These are phyloP conservation scores for Tridacna crocea DNA, from an alignment of 2,888 invertebrate species.

Conservation along the genomic window DNA sequence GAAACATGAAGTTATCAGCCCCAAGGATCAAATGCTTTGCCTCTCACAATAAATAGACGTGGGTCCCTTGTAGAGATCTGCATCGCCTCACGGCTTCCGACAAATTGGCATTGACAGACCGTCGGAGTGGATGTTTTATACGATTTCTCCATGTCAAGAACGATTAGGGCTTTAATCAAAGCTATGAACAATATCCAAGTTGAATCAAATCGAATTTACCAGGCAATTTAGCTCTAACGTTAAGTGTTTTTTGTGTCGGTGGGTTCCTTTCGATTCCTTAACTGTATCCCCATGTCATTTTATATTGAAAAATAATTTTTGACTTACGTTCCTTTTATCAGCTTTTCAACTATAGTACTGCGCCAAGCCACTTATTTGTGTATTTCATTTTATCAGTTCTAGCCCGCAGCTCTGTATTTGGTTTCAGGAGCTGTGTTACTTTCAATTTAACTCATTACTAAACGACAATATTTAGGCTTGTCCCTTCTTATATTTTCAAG, in stretches of 20 bases:
- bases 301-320: background rate
- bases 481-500: too few relatives aligned
- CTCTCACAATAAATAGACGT: conserved; percentile 50
- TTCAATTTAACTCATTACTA: too few relatives aligned
- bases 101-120: conserved; percentile 61
- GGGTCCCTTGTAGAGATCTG: conserved; percentile 39
- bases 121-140: conserved; percentile 63
- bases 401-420: too few relatives aligned
- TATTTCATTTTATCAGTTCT: too few relatives aligned
- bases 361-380: too few relatives aligned
- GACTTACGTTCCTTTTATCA: too few relatives aligned
- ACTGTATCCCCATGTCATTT: background rate
- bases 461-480: too few relatives aligned
- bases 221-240: conserved; percentile 53
- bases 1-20: conserved; percentile 59
- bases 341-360: too few relatives aligned
- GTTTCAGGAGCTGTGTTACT: too few relatives aligned
- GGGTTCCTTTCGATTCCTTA: conserved; percentile 1
- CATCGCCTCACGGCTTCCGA: conserved; percentile 46
- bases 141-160: conserved; percentile 60
- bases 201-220: conserved; percentile 62
- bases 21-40: conserved; percentile 42
- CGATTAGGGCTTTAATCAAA: conserved; percentile 46
- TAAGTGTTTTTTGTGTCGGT: conserved; percentile 27
- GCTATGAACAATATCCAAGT: conserved; percentile 57